Percentiles rank a stretch among this genome's conserved stretches.
Evolutionary conservation across 2,888 invertebrate genomes (phyloP).

Genomic region (Hypomecis atomaria): DNA sequence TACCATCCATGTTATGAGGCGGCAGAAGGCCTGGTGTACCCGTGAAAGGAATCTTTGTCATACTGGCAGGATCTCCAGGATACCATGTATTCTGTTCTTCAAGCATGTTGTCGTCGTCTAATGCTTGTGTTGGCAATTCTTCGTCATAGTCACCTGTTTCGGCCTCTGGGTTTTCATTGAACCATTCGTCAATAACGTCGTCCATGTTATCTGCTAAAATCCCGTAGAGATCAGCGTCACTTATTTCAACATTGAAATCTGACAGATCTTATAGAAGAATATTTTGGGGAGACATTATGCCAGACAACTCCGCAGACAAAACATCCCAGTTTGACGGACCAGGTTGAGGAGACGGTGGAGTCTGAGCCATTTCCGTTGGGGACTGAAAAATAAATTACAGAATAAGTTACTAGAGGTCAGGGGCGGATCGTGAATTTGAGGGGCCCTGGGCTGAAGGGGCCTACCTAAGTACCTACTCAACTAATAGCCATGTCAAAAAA

Average conservation of each 20-base stretch:
- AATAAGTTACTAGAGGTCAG: constrained; percentile 13
- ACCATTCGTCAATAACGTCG: constrained; percentile 30
- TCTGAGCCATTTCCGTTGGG: constrained; percentile 22
- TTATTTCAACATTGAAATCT: constrained; percentile 25
- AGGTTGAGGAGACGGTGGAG: constrained; percentile 14
- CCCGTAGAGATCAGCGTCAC: constrained; percentile 33
- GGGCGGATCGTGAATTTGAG: too few relatives aligned
- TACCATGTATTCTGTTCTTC: constrained; percentile 28
- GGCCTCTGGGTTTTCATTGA: constrained; percentile 32
- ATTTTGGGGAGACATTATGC: constrained; percentile 30
- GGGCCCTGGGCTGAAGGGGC: too few relatives aligned
- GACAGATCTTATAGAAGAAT: constrained; percentile 27
- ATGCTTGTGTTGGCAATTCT: constrained; percentile 18
- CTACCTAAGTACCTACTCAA: too few relatives aligned
- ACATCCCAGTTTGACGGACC: constrained; percentile 20
- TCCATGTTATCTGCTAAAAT: constrained; percentile 30
- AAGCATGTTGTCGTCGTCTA: constrained; percentile 29
- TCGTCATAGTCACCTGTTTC: constrained; percentile 24
- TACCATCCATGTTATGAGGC: constrained; percentile 21
- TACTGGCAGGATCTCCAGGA: constrained; percentile 10
- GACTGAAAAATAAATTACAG: constrained; percentile 13
- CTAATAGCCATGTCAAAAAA: neutral
- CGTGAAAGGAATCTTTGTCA: constrained; percentile 25
- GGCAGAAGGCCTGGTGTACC: constrained; percentile 23
- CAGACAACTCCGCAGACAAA: constrained; percentile 24